Evolutionary conservation across 23 tunicate genomes (phyloP), one percentile per base, ranked within the genome.

Genomic region (Trididemnum clinides): DNA sequence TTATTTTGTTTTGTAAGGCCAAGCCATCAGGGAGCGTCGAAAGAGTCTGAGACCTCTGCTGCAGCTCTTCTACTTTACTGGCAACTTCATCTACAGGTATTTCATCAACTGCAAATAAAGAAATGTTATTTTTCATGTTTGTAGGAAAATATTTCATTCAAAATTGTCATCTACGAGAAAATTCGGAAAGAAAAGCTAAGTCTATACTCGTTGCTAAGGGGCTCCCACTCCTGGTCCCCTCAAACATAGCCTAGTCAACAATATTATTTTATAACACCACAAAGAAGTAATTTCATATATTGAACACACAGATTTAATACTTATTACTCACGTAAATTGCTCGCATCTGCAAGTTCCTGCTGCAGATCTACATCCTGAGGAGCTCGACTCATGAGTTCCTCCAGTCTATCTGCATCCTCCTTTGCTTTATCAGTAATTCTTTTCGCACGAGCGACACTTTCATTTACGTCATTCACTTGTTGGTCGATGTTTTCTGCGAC

Each of bases 321-420:
- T 23, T 34, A 27, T n/a, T 20, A 86, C 96, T 73, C 82, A 91
- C 96, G 25, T 33, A 29, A 49, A 1, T 28, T 80, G 30, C 59
- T 29, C 26, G 63, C 79, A 33, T 38, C 84, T 28, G 37, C 79
- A 0, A 86, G 54, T 29, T 80, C 90, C 0, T 73, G 28, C 12
- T 23, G 72, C 0, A 91, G 59, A 30, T 82, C 63, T 26, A 82
- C 39, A 70, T 86, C 77, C 25, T 91, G 90, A 0, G 96, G 96
- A 1, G 89, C 89, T 19, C 44, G 33, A 18, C 36, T 38, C 10
- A 91, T 91, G 59, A 80, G 62, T 1, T 64, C 84, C 64, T 91
- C 81, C 33, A 91, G 76, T 2, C 73, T 84, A 20, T 86, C 32
- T 1, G 96, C 96, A 22, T 39, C 57, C 1, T 50, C 38, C 19